phyloP scores from a whole-genome alignment of 2,113 vertebrate genomes.

The Caracal caracal region DNA sequence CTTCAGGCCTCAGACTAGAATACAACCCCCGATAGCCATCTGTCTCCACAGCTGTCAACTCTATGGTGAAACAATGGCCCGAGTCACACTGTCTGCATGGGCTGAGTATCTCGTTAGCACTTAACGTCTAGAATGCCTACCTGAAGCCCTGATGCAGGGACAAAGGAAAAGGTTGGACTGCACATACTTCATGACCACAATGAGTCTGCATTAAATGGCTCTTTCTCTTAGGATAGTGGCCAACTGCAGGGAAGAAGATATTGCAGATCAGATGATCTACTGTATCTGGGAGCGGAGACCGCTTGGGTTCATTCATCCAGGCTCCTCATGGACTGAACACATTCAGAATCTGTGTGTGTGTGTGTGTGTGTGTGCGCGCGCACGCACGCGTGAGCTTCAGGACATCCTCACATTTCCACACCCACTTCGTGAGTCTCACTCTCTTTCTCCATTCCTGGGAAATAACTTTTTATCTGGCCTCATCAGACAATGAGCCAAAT shows the following conservation, averaged over 20 bases:
- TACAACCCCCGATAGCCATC: rapidly evolving
- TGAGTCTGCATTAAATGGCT: neutral
- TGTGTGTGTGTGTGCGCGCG: rapidly evolving
- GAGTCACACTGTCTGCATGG: rapidly evolving
- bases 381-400: rapidly evolving
- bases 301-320: no score
- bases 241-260: neutral
- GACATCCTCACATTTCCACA: neutral
- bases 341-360: neutral
- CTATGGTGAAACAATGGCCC: neutral
- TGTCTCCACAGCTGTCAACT: neutral
- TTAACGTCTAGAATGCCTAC: neutral
- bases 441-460: neutral
- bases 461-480: neutral
- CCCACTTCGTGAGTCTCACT: rapidly evolving
- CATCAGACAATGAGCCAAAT: neutral
- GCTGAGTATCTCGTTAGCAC: neutral
- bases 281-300: neutral
- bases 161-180: neutral
- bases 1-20: neutral
- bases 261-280: neutral
- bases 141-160: neutral
- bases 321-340: neutral
- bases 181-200: no score
- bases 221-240: neutral